Conservation (phyloP, 2,113 vertebrate genomes). For the Tetrao urogallus region DNA sequence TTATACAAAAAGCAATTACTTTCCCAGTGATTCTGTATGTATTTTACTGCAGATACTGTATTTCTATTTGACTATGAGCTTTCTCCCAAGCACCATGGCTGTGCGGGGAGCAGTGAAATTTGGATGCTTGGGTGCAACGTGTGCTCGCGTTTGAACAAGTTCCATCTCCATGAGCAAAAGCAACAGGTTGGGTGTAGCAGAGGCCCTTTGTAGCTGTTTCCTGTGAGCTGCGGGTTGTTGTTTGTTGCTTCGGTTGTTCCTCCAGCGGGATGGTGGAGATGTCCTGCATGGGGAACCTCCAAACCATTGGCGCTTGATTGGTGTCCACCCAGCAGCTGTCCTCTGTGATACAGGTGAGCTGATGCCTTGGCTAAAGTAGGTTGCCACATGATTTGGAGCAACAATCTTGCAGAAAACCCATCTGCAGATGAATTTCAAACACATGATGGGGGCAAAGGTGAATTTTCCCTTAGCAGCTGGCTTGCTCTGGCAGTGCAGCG, state of each 20-base stretch:
- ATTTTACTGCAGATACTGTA: conserved; percentile 71
- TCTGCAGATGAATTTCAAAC: background rate
- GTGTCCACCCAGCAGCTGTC: background rate
- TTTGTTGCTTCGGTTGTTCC: background rate
- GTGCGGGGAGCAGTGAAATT: conserved; percentile 3
- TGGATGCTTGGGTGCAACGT: background rate
- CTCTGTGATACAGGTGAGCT: background rate
- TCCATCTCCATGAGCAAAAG: background rate
- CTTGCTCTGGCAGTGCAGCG: background rate
- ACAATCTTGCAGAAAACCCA: background rate
- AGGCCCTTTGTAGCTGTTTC: background rate
- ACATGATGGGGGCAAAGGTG: background rate
- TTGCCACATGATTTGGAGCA: background rate
- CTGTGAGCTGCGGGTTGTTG: background rate
- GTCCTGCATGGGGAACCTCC: background rate
- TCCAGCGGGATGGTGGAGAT: background rate
- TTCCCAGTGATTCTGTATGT: conserved; percentile 77
- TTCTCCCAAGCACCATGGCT: conserved; percentile 53
- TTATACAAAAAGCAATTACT: conserved; percentile 84
- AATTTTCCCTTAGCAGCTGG: background rate
- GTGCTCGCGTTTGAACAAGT: background rate
- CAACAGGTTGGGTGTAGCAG: background rate
- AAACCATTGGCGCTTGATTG: background rate
- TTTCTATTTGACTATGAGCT: conserved; percentile 75
- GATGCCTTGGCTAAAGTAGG: background rate